Evolutionary conservation across 2,113 vertebrate genomes (phyloP).

Genomic region (Genyomyrus donnyi): DNA sequence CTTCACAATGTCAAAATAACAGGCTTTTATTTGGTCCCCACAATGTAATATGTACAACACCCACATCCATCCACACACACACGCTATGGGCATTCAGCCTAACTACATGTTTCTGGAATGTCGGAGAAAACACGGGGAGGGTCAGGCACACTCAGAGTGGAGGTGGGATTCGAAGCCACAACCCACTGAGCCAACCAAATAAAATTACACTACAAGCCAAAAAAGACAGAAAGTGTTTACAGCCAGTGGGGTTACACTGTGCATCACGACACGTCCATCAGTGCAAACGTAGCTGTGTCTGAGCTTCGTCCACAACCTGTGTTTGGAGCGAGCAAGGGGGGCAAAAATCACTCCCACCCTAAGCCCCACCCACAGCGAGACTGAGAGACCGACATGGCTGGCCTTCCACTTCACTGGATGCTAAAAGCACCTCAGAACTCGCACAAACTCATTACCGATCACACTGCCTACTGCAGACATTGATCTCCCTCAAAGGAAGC

Average conservation of each 20-base stretch:
- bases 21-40: not conserved
- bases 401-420: not conserved
- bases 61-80: not conserved
- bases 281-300: not conserved
- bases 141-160: not conserved
- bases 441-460: not conserved
- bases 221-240: not conserved
- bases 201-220: not conserved
- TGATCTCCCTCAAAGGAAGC: not conserved
- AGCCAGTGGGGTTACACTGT: not conserved
- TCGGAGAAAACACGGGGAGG: not conserved
- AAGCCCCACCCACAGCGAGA: not conserved
- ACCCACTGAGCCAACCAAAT: not conserved
- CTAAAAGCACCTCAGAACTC: not conserved
- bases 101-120: not conserved
- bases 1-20: not conserved
- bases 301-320: not conserved
- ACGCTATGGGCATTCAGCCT: not conserved
- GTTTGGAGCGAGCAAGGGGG: not conserved
- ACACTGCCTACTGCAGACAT: not conserved
- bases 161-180: not conserved
- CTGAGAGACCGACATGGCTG: not conserved
- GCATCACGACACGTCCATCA: slow-evolving; percentile 14
- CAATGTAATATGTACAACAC: not conserved
- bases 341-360: not conserved